These are phyloP conservation scores for Hystrix cristata DNA, from an alignment of 2,113 vertebrate species.

Conservation along the genomic window DNA sequence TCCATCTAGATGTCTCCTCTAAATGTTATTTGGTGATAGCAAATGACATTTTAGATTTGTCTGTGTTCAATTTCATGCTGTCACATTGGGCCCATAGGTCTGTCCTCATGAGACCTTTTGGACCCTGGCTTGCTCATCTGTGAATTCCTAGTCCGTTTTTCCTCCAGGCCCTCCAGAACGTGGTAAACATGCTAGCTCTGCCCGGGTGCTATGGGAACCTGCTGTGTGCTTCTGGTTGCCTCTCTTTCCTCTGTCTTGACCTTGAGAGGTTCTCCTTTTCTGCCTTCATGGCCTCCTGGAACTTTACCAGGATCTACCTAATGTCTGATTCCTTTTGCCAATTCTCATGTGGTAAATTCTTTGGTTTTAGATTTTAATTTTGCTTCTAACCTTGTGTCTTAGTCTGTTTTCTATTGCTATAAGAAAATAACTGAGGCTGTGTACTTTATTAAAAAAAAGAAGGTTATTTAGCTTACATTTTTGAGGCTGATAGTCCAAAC, in stretches of 20 bases:
- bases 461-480: neutral
- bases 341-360: neutral
- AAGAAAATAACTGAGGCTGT: neutral
- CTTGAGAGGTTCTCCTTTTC: neutral
- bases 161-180: rapidly evolving
- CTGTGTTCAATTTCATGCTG: neutral
- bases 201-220: neutral
- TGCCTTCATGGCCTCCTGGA: neutral
- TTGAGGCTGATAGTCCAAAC: neutral
- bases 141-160: neutral
- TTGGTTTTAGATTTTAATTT: neutral
- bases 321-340: neutral
- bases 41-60: neutral
- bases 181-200: neutral
- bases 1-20: no score
- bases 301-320: neutral
- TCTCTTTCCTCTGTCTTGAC: neutral
- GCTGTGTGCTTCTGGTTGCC: neutral
- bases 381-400: neutral
- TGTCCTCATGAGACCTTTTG: neutral
- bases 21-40: no score
- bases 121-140: neutral
- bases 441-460: neutral
- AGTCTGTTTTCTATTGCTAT: neutral
- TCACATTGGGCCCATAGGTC: neutral